Percentiles rank a stretch among this genome's conserved stretches.
phyloP scores from a whole-genome alignment of 2,888 invertebrate species.

The Anagyrus pseudococci region DNA sequence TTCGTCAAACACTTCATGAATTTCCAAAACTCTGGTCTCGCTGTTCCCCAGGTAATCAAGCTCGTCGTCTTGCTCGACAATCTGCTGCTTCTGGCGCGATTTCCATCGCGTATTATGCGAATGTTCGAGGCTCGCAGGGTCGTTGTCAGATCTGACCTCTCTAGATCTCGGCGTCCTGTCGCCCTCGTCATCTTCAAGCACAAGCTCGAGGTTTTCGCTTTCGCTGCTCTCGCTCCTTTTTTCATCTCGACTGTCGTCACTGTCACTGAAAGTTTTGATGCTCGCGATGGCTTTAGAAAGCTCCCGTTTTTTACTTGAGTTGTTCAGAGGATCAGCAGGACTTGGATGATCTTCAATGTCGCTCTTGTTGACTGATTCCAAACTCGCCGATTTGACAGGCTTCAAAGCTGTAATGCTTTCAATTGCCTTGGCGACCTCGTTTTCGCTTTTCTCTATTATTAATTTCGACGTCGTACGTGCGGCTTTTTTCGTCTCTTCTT shows the following conservation, averaged over 20 bases:
- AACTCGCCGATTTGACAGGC: not conserved
- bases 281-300: slow-evolving; percentile 27
- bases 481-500: not conserved
- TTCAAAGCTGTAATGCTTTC: slow-evolving; percentile 14
- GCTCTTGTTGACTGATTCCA: not conserved
- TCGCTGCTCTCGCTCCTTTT: not conserved
- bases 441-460: slow-evolving; percentile 12
- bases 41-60: not conserved
- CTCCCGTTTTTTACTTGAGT: slow-evolving; percentile 3
- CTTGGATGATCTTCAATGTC: not conserved
- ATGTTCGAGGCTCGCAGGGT: too few species aligned
- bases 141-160: too few species aligned
- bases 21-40: slow-evolving; percentile 1
- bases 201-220: slow-evolving; percentile 11
- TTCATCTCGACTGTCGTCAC: not conserved
- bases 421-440: slow-evolving; percentile 17
- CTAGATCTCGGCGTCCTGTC: not conserved
- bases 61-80: not conserved
- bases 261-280: not conserved
- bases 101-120: slow-evolving; percentile 18
- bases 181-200: slow-evolving; percentile 7
- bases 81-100: not conserved
- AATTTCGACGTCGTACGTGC: not conserved
- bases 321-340: not conserved
- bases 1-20: slow-evolving; percentile 8